Base-by-base conservation (phyloP, 2,797 vertebrate genomes). In the Gobionotothen gibberifrons region DNA sequence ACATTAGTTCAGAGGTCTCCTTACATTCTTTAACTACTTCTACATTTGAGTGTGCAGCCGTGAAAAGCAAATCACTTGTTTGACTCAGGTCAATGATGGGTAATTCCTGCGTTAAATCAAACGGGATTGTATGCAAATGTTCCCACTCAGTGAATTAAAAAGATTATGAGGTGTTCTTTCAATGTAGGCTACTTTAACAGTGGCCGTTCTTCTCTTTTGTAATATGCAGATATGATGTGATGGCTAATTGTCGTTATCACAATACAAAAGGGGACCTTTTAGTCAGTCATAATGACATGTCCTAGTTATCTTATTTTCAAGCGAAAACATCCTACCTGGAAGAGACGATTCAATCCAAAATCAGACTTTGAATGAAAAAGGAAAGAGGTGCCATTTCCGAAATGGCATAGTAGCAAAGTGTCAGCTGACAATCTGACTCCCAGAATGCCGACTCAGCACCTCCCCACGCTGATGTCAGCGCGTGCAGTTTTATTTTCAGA, bases 391-490 rank as follows among this genome's bases (percentile, higher is more conserved):
- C 2, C 16, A 3, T 36, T 66, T 67, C 19, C 6, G 0, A 17
- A 19, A 39, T 32, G 5, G 58, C 10, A 22, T 26, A n/a, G 5
- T 42, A 14, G 55, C 6, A n/a, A 8, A 51, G 5, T 4, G 80
- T 92, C 90, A 90, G 87, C 88, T 87, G 90, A 89, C 63, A 4
- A 0, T 11, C 3, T 2, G 21, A 9, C 32, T 36, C 8, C 12
- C 67, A 66, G 17, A 69, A 40, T 76, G 76, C 9, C 40, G 44
- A 89, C 59, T 92, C 87, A 88, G 88, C 82, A 64, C 2, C 17
- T 21, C 43, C 1, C 32, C 3, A 1, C 1, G 78, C 72, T 59
- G 75, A 74, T 0, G 75, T 85, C 76, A 83, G 82, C 79, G 9
- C 22, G 3, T 54, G 19, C 8, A 6, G 5, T 15, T 69, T 69